These are phyloP conservation scores for Tuberolachnus salignus DNA, from an alignment of 2,888 invertebrate genomes.

Conservation along the genomic window DNA sequence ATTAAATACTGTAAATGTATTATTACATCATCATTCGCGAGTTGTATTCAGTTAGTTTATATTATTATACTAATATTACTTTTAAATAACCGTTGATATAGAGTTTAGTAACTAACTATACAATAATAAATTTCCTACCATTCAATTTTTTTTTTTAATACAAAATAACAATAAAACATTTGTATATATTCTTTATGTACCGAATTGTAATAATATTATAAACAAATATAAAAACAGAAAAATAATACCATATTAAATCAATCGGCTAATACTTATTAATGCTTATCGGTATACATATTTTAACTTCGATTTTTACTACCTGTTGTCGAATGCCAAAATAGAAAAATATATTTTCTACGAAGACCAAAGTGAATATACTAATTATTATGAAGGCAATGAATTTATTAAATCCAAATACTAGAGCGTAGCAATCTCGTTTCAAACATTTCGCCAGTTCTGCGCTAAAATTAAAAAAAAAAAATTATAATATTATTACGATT, in stretches of 20 bases:
- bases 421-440: constrained; percentile 54
- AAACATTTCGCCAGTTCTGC: constrained; percentile 52
- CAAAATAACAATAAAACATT: too few relatives aligned
- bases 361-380: constrained; percentile 11
- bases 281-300: neutral
- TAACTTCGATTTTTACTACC: constrained; percentile 16
- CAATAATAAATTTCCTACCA: too few relatives aligned
- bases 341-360: constrained; percentile 46
- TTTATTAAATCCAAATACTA: constrained; percentile 57
- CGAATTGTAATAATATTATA: too few relatives aligned
- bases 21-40: neutral
- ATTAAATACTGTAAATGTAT: constrained; percentile 22
- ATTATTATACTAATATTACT: too few relatives aligned
- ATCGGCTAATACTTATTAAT: neutral
- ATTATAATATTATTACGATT: neutral
- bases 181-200: too few relatives aligned
- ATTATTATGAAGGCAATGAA: constrained; percentile 43
- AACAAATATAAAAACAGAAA: too few relatives aligned
- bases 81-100: too few relatives aligned
- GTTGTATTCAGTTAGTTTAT: neutral
- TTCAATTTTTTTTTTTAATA: too few relatives aligned
- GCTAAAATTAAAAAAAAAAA: constrained; percentile 21
- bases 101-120: too few relatives aligned
- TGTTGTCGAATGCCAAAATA: constrained; percentile 44
- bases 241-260: too few relatives aligned